Percentiles rank a stretch among this genome's conserved stretches.
Conservation (phyloP, 2,113 vertebrate species). For the Eptatretus burgeri region DNA sequence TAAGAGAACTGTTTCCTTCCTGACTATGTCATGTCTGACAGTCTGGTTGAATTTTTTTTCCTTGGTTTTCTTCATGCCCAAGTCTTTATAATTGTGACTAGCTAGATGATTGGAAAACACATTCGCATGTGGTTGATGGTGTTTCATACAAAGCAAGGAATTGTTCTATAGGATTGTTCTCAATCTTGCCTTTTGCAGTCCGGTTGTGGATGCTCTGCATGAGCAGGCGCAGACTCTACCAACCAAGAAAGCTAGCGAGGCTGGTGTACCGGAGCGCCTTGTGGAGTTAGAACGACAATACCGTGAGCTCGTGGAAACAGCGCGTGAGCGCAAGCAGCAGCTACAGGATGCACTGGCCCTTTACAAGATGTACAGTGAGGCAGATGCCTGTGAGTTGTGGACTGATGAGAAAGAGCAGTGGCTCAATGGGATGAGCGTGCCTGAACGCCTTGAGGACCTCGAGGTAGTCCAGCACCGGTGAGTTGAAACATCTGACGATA, state of each 20-base stretch:
- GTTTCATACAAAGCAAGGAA: no score
- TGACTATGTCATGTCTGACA: no score
- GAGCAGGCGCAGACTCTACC: conserved; percentile 41
- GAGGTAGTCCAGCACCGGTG: conserved; percentile 95
- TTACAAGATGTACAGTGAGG: conserved; percentile 81
- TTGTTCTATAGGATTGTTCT: no score
- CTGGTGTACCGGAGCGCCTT: conserved; percentile 34
- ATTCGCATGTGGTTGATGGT: no score
- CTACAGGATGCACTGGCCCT: conserved; percentile 75
- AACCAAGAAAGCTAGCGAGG: conserved; percentile 21
- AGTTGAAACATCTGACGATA: conserved; percentile 11
- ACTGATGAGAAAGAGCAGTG: conserved; percentile 92
- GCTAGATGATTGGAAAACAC: no score
- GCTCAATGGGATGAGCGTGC: conserved; percentile 80
- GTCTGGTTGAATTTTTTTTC: no score
- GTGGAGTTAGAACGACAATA: conserved; percentile 75
- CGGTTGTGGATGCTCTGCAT: conserved; percentile 42
- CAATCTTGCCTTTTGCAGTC: conserved; percentile 12
- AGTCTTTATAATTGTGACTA: no score
- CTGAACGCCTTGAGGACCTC: conserved; percentile 82
- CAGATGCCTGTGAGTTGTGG: conserved; percentile 68
- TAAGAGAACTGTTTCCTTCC: neutral
- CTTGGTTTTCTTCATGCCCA: no score
- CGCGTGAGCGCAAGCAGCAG: conserved; percentile 56
- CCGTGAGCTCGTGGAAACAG: conserved; percentile 49